Conservation (phyloP, 2,113 vertebrate genomes). For the Bombycilla garrulus region DNA sequence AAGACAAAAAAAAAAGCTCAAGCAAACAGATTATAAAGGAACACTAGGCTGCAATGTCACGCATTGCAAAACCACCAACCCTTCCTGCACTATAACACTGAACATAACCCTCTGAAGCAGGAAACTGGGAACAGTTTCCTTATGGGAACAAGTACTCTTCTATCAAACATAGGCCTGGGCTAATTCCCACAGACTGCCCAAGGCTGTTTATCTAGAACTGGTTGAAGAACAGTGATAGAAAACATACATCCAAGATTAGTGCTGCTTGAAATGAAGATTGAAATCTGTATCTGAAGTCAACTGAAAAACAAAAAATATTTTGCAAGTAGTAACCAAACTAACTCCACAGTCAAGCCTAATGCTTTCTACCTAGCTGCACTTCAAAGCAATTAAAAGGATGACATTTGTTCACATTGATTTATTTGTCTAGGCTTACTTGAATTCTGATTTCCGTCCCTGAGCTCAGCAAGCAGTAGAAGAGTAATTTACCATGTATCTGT, state of each 20-base stretch:
- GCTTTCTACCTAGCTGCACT: neutral
- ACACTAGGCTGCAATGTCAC: neutral
- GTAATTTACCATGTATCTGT: neutral
- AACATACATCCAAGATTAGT: neutral
- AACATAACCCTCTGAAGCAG: neutral
- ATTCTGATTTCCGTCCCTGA: neutral
- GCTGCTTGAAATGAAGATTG: neutral
- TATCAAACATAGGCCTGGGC: neutral
- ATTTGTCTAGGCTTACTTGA: neutral
- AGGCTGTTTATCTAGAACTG: neutral
- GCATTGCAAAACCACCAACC: neutral
- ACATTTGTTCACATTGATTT: neutral
- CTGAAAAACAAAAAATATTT: neutral
- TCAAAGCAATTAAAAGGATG: neutral
- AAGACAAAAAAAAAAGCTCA: slow-evolving; percentile 47
- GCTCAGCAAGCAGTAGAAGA: neutral
- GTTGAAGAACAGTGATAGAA: neutral
- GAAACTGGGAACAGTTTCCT: neutral
- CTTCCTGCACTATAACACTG: neutral
- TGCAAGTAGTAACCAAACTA: neutral
- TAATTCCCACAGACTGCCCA: neutral
- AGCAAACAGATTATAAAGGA: slow-evolving; percentile 51
- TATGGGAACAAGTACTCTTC: neutral
- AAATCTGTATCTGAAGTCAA: neutral
- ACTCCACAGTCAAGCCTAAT: neutral